A percentile compares a stretch with the other conserved stretches of the same genome.
These are phyloP conservation scores for Callipepla californica DNA, from an alignment of 2,113 vertebrate genomes.

Conservation along the genomic window DNA sequence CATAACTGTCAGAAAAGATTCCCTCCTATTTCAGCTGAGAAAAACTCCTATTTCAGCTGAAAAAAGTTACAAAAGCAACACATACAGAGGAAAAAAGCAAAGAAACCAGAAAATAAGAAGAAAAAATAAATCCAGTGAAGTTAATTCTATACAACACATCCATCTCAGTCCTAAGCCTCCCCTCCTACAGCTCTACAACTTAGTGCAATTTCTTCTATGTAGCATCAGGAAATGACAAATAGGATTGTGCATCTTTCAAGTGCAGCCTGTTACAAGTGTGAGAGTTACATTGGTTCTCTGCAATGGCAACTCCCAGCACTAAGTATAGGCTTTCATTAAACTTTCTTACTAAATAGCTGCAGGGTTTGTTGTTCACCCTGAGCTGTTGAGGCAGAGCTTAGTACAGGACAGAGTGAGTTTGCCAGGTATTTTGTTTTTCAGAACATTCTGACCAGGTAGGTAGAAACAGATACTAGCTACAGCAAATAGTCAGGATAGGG, in stretches of 20 bases:
- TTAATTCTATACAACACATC: not conserved
- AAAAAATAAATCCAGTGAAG: not conserved
- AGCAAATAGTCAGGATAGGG: too few species aligned
- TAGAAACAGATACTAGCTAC: too few species aligned
- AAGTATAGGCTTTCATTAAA: too few species aligned
- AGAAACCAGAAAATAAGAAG: not conserved
- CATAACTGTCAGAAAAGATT: not conserved
- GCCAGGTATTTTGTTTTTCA: too few species aligned
- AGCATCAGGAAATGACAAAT: not conserved
- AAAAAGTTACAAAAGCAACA: not conserved
- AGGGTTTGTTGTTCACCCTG: too few species aligned
- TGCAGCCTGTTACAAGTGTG: not conserved
- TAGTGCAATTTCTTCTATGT: not conserved
- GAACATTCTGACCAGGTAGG: too few species aligned
- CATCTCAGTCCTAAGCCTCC: not conserved
- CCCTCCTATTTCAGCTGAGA: not conserved
- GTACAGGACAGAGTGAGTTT: too few species aligned
- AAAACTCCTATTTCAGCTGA: not conserved
- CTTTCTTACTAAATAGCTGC: too few species aligned
- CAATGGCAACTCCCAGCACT: too few species aligned
- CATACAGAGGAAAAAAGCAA: not conserved
- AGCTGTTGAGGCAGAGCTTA: too few species aligned
- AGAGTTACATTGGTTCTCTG: too few species aligned
- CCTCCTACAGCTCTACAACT: not conserved
- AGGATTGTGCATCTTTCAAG: not conserved